These are phyloP conservation scores for Neodon shergylaensis DNA, from an alignment of 2,113 vertebrate species.

Conservation along the genomic window DNA sequence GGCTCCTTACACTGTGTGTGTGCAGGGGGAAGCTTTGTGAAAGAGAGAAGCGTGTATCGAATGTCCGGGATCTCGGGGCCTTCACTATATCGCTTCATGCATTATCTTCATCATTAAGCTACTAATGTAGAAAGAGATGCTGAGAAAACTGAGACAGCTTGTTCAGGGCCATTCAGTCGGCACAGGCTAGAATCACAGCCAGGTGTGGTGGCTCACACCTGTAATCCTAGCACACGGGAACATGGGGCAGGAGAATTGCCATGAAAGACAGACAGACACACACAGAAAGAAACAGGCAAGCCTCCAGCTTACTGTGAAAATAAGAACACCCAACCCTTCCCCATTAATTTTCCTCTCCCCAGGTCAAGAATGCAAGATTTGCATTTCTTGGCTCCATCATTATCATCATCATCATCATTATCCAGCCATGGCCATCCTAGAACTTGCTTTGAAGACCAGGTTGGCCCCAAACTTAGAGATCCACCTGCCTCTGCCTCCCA, in stretches of 20 bases:
- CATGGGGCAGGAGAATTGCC: neutral
- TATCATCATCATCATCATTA: neutral
- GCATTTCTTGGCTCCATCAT: neutral
- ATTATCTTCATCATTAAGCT: neutral
- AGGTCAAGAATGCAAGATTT: neutral
- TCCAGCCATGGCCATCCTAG: neutral
- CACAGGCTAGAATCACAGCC: neutral
- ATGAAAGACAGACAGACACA: neutral
- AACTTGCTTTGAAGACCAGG: neutral
- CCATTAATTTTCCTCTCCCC: conserved; percentile 30
- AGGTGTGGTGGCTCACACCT: neutral
- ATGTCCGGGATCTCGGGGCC: neutral
- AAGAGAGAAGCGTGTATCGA: neutral
- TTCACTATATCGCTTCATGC: neutral
- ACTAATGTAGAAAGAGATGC: conserved; percentile 11
- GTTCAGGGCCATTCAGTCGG: neutral
- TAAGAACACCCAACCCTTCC: neutral
- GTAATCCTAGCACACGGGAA: neutral
- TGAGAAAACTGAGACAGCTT: neutral
- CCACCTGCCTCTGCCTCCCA: neutral
- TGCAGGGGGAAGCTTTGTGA: neutral
- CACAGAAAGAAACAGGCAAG: neutral
- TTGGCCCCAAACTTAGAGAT: neutral
- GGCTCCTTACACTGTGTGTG: neutral
- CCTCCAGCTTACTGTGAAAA: conserved; percentile 11